Evolutionary conservation across 2,113 vertebrate genomes (phyloP), one percentile per base, ranked within the genome.

Genomic region (Macquaria australasica): DNA sequence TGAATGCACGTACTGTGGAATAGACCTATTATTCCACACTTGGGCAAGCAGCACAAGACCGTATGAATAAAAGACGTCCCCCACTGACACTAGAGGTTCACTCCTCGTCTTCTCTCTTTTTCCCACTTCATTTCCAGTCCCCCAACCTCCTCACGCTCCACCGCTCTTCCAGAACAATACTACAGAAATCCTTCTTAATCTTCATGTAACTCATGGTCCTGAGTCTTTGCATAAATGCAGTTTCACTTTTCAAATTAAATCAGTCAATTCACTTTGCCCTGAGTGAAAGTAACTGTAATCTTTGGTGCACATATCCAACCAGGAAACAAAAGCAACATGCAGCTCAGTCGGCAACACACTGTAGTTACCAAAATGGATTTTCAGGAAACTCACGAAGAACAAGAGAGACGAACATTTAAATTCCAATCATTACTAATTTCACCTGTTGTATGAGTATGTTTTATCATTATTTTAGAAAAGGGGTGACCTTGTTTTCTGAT

Each of bases 61-160:
- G 3, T 94, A 96, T 89, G 93, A 96, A 96, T 91, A 95, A 94
- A 94, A 94, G 90, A 82, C 86, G 95, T 87, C 76, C 93, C 86
- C 92, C 31, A 20, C 81, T 78, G 78, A 83, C 82, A 76, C 72
- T 51, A 23, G 37, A 75, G 60, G 53, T 63, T 69, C 79, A 80
- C 80, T 50, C 80, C 58, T 23, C 56, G 41, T 39, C 81, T 58
- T 76, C 37, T 80, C 15, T 21, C 28, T 63, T 48, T 73, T 48
- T n/a, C 60, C 56, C 21, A 56, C 62, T 68, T 68, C 63, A 62
- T 76, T 72, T 59, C 64, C 79, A 69, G 69, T 41, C 25, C 31
- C n/a, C 41, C n/a, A 39, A 18, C 53, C 34, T 81, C 31, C 69
- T 62, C 37, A 5, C 71, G n/a, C 43, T 60, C 25, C 18, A 14